Evolutionary conservation across 2,888 invertebrate genomes (phyloP).

Genomic region (Germaria angustata): DNA sequence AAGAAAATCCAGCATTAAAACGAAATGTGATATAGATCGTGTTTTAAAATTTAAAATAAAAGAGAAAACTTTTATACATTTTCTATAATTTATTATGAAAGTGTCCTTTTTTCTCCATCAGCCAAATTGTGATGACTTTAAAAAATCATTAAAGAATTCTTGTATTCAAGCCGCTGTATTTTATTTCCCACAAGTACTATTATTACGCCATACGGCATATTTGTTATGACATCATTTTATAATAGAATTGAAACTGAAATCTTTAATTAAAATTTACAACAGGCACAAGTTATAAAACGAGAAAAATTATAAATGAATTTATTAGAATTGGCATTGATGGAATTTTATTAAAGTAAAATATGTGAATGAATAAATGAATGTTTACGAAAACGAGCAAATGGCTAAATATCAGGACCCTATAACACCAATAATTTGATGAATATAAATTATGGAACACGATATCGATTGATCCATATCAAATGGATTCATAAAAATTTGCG

Average conservation of each 20-base stretch:
- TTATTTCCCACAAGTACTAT: conserved; percentile 21
- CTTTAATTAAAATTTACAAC: conserved; percentile 64
- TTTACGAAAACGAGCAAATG: conserved; percentile 11
- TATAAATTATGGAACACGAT: no score
- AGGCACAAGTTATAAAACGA: conserved; percentile 25
- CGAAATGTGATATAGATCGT: no score
- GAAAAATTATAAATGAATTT: conserved; percentile 28
- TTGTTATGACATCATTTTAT: conserved; percentile 51
- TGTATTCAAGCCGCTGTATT: conserved; percentile 2
- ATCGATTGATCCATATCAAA: no score
- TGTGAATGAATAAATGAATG: conserved; percentile 8
- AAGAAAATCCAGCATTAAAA: no score
- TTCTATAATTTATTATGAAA: no score
- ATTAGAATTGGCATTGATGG: conserved; percentile 44
- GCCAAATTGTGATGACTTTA: neutral
- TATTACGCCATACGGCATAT: conserved; percentile 31
- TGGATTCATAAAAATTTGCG: no score
- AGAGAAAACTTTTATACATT: no score
- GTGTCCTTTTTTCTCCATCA: no score
- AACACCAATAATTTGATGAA: neutral
- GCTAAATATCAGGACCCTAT: neutral
- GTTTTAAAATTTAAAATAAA: no score
- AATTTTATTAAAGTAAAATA: conserved; percentile 17
- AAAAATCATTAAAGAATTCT: neutral
- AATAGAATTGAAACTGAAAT: conserved; percentile 55